Evolutionary conservation across 2,797 vertebrate genomes (phyloP), one percentile per base, ranked within the genome.

Genomic region (Alauda arvensis): DNA sequence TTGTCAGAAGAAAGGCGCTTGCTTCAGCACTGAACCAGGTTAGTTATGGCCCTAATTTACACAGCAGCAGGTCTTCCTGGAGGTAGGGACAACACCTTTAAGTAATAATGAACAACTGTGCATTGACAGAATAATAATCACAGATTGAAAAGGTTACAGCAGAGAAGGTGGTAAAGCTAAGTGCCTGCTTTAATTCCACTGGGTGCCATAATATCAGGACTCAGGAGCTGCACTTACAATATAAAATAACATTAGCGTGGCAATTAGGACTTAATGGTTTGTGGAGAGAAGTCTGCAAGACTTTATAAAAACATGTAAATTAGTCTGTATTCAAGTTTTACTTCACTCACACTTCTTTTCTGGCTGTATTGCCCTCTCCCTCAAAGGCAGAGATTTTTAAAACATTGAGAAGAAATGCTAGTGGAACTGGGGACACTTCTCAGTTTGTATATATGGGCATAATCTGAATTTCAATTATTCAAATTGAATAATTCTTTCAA

Each of bases 241-340:
- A 90, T 91, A 93, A 93, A 95, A 96, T 93, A 95, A 96, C 88
- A 93, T 96, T 96, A 95, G 90, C 72, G 65, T 79, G 92, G 80
- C 91, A 95, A 96, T 96, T 95, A 96, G 61, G 75, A 87, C 77
- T 92, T 94, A 95, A 96, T 87, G 81, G 93, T 76, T 94, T 95
- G 85, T 93, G 71, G 62, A 94, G 21, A 75, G 70, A 95, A 91
- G 51, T 79, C 86, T 93, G 28, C 77, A 89, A 93, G 88, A 72
- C 81, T 92, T 92, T 88, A 91, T 93, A 91, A 95, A 96, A 93
- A 90, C 86, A 94, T 52, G 62, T 68, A 77, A 83, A 93, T 93
- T 84, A 70, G 56, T 43, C 66, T 37, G 42, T 66, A 77, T 89
- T 87, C 87, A 63, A 85, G 72, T 89, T 91, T 90, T 81, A 81